Evolutionary conservation across 2,797 vertebrate species (phyloP).

Genomic region (Centropyge bicolor): DNA sequence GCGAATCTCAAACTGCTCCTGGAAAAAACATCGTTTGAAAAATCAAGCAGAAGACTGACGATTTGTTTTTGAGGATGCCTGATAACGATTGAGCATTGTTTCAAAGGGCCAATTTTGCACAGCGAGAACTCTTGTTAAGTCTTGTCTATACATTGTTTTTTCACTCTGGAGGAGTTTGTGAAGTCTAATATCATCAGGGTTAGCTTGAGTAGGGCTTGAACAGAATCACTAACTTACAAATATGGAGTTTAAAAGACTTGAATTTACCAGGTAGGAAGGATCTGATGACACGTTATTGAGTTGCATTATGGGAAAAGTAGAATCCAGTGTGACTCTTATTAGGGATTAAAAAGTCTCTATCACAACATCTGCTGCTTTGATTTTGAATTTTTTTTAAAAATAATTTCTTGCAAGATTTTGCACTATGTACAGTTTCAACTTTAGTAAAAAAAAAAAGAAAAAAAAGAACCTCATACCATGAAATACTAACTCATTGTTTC

Average conservation of each 20-base stretch:
- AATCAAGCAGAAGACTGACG: background rate
- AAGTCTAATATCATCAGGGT: slow-evolving; percentile 16
- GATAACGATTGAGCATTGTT: too few species aligned
- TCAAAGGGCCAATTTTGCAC: background rate
- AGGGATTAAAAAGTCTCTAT: background rate
- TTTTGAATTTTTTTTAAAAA: background rate
- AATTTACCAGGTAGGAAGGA: too few species aligned
- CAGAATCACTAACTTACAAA: background rate
- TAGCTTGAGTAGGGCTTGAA: background rate
- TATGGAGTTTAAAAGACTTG: background rate
- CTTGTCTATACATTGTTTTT: too few species aligned
- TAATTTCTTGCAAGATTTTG: too few species aligned
- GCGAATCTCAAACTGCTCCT: background rate
- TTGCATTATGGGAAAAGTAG: background rate
- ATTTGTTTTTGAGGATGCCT: background rate
- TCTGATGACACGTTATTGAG: background rate
- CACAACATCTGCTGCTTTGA: background rate
- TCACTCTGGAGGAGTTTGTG: background rate
- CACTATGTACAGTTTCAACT: too few species aligned
- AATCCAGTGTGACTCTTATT: background rate
- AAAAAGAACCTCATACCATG: background rate
- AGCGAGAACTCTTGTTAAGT: background rate
- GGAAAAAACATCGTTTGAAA: slow-evolving; percentile 10
- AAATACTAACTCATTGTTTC: slow-evolving; percentile 15
- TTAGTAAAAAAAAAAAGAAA: too few species aligned